A percentile compares a stretch with the other conserved stretches of the same genome.
phyloP scores from a whole-genome alignment of 2,113 vertebrate genomes.

The Tachysurus vachellii region DNA sequence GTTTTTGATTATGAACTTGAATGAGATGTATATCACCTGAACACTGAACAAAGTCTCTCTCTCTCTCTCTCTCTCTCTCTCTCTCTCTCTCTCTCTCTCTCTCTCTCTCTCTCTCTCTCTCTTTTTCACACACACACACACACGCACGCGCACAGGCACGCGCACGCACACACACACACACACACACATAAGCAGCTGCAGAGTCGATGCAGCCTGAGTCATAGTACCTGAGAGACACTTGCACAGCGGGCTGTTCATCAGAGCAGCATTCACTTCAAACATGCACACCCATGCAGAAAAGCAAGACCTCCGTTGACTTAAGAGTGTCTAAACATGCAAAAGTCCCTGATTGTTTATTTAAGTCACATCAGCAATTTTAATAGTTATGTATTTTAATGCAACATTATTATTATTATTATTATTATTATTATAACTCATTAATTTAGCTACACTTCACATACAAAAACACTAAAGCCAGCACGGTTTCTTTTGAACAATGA shows the following conservation, averaged over 20 bases:
- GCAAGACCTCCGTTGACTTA: not conserved
- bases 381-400: not conserved
- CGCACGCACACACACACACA: not conserved
- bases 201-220: constrained; percentile 9
- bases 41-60: not conserved
- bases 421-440: no score
- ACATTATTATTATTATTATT: no score
- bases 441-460: not conserved
- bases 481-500: not conserved
- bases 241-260: constrained; percentile 5
- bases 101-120: no score
- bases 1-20: not conserved
- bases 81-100: no score
- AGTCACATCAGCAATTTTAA: not conserved
- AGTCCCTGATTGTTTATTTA: not conserved
- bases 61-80: no score
- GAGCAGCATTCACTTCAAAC: constrained; percentile 3
- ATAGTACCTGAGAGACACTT: constrained; percentile 29
- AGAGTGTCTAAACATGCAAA: not conserved
- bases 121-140: no score
- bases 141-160: not conserved
- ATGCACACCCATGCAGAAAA: constrained; percentile 4
- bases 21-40: not conserved
- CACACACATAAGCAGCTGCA: not conserved
- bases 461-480: not conserved